Conservation (phyloP, 2,888 invertebrate genomes). For the Rhimphoctona megacephalus region DNA sequence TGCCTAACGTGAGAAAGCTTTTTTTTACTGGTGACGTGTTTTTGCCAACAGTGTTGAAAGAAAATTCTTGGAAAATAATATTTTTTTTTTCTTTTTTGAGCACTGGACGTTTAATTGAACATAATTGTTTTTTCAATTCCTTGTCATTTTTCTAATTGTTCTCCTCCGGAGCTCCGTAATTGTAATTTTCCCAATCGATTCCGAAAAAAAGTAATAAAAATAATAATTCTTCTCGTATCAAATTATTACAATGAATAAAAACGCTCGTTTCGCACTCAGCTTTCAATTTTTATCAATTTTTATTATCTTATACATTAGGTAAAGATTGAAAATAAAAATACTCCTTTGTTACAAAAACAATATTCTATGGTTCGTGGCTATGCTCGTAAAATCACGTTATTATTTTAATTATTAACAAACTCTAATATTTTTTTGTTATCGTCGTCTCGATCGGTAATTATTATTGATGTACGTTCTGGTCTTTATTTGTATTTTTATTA, state of each 20-base stretch:
- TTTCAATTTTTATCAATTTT: constrained; percentile 70
- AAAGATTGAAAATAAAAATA: constrained; percentile 80
- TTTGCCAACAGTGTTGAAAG: too few species aligned
- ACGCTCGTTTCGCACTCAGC: background rate
- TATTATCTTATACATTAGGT: constrained; percentile 78
- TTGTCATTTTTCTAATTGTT: too few species aligned
- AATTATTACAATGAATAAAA: background rate
- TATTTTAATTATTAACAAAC: constrained; percentile 71
- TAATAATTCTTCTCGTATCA: background rate
- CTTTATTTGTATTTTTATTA: constrained; percentile 9
- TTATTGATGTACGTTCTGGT: constrained; percentile 42
- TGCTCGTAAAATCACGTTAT: constrained; percentile 68
- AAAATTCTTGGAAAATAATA: too few species aligned
- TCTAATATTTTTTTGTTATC: constrained; percentile 60
- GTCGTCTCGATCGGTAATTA: constrained; percentile 55
- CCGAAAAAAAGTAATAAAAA: too few species aligned
- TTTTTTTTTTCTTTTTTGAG: too few species aligned
- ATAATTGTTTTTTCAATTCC: too few species aligned
- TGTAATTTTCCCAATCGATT: too few species aligned
- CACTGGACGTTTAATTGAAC: too few species aligned
- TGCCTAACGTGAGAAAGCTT: too few species aligned
- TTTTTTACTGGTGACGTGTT: too few species aligned
- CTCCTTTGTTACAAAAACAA: constrained; percentile 80
- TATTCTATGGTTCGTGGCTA: constrained; percentile 71
- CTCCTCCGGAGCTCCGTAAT: too few species aligned